Base-by-base conservation (phyloP, 2,113 vertebrate species). In the Sciurus niger region DNA sequence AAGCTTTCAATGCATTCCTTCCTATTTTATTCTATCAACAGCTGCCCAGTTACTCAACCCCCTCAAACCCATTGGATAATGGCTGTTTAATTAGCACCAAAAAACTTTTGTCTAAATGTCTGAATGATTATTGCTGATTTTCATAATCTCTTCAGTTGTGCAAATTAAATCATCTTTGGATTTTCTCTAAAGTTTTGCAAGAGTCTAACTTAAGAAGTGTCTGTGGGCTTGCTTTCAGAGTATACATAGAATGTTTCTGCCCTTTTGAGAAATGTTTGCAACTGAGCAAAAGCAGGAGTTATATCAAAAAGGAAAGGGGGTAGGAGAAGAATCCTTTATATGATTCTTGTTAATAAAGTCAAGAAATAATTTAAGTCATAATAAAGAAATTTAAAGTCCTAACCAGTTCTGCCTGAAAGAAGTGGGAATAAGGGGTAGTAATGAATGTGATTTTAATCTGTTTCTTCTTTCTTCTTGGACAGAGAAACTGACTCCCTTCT, bases 401-500 rank as follows among this genome's bases (percentile, higher is more conserved):
- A 30, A 51, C 84, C 84, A 96, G 78, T 72, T 96, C 46, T 90
- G 37, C 0, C 1, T 90, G 77, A 32, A 24, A 78, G 8, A 40
- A 37, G 2, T 6, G 32, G 32, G 7, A 77, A 30, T 78, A 48
- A 96, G 90, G 51, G 46, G 20, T 13, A 32, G 79, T 84, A 77
- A 67, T 96, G 5, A 53, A 34, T 88, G 84, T 48, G 53, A 67
- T 80, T 98, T 84, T 95, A 97, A 98, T 97, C 97, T 84, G 24
- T 76, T 84, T 74, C 95, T 97, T 94, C 86, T 98, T 97, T 96
- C 96, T 95, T 96, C 95, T 67, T 72, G 90, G 92, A 89, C 76
- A 87, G 93, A 40, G 96, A 98, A 84, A 95, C 78, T 94, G 96
- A 98, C 96, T 95, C 96, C 83, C 72, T 98, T 97, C 96, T 97